A percentile compares a stretch with the other conserved stretches of the same genome.
Evolutionary conservation across 2,113 vertebrate species (phyloP).

Genomic region (Centropus unirufus): DNA sequence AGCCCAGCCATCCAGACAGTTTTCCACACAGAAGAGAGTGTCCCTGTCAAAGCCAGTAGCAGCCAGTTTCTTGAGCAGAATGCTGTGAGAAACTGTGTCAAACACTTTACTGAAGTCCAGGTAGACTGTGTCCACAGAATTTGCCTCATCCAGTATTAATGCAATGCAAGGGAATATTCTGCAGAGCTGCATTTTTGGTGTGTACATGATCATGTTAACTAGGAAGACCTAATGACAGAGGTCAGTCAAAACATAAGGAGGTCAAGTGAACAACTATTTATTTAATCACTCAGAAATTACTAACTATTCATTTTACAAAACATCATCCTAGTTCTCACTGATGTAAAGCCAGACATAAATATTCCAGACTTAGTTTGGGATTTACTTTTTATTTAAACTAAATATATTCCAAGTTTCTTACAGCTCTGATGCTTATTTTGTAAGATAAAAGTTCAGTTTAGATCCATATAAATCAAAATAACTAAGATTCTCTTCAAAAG

Average conservation of each 20-base stretch:
- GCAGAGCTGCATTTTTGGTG: background rate
- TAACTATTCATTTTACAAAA: conserved; percentile 66
- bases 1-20: too few species aligned
- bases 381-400: background rate
- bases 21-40: too few species aligned
- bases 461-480: conserved; percentile 60
- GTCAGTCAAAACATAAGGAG: conserved; percentile 49
- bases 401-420: conserved; percentile 46
- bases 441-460: conserved; percentile 58
- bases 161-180: conserved; percentile 22
- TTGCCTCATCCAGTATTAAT: background rate
- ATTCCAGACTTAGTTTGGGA: background rate
- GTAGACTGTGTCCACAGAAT: too few species aligned
- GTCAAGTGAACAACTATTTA: conserved; percentile 44
- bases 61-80: too few species aligned
- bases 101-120: too few species aligned
- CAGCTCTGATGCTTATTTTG: conserved; percentile 29
- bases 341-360: conserved; percentile 51
- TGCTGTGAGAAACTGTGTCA: too few species aligned
- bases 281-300: conserved; percentile 62
- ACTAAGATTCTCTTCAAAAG: conserved; percentile 31
- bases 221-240: conserved; percentile 66
- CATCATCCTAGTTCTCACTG: conserved; percentile 19
- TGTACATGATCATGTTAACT: background rate
- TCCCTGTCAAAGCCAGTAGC: too few species aligned